Evolutionary conservation across 2,113 vertebrate species (phyloP).

Genomic region (Notothenia rossii): DNA sequence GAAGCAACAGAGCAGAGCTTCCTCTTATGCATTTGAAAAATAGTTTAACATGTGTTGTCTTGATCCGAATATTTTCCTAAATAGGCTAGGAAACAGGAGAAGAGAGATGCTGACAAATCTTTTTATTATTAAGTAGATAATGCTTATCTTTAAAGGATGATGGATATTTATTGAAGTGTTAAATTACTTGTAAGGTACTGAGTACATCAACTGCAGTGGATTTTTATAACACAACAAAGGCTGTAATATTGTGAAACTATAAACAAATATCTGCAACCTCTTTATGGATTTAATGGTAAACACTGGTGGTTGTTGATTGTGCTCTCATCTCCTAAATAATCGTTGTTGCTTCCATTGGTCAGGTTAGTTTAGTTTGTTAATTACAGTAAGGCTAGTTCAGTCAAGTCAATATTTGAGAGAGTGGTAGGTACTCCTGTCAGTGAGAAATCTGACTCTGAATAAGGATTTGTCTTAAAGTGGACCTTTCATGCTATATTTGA

Average conservation of each 20-base stretch:
- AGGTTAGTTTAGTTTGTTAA: background rate
- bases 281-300: too few species aligned
- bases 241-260: background rate
- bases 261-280: background rate
- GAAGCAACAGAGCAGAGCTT: conserved; percentile 15
- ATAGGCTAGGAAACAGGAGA: background rate
- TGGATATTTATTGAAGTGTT: background rate
- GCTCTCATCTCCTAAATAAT: background rate
- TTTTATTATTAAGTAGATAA: background rate
- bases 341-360: background rate
- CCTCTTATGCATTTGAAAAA: conserved; percentile 45
- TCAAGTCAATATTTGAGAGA: background rate
- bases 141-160: background rate
- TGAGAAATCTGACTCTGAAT: background rate
- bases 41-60: conserved; percentile 1
- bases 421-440: background rate
- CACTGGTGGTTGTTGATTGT: too few species aligned
- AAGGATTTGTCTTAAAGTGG: background rate
- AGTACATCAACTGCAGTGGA: background rate
- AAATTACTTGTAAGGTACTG: background rate
- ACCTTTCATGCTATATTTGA: too few species aligned
- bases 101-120: background rate
- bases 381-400: background rate
- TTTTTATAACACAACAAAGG: background rate
- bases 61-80: conserved; percentile 44